Evolutionary conservation across 2,888 invertebrate genomes (phyloP), one percentile per base, ranked within the genome.

Genomic region (Bombyx huttoni): DNA sequence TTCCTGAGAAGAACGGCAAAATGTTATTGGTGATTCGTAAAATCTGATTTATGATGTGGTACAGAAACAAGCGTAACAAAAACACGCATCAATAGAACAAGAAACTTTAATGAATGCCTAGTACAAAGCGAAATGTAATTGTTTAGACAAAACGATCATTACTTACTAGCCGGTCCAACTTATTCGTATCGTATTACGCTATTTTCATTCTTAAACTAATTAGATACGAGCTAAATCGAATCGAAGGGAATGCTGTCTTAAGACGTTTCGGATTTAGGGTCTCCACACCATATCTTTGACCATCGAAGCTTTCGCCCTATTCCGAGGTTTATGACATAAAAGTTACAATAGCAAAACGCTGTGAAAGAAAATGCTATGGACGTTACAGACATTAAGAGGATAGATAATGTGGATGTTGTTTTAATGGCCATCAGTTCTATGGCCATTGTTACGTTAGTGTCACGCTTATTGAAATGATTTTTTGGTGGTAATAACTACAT

Each of bases 11-110:
- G n/a, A n/a, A n/a, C 67, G 62, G 63, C 62, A 63, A 66, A 63
- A 61, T 24, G 5, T 24, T n/a, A 62, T 62, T 54, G 59, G 63
- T 68, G 56, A 62, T 65, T 68, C 66, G 66, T 73, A 77, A 70
- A 66, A 40, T 67, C 75, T 86, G 85, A 87, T 87, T 87, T 86
- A 87, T 85, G 86, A 80, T 83, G 82, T 75, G 81, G 81, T 81
- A 74, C 78, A 76, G 74, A 84, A 83, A 83, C 80, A 80, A 83
- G 53, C 67, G 72, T 70, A 79, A 82, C 82, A 83, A 82, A 84
- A 81, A 78, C 78, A 68, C 65, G 67, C 70, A 76, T 83, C 79
- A 81, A 85, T 80, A 79, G 82, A 78, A 82, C 79, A 82, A 85
- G 81, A 73, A 78, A 84, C 78, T 78, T 73, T 85, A 84, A 87